Evolutionary conservation across 2,113 vertebrate genomes (phyloP).

Genomic region (Eptesicus fuscus): DNA sequence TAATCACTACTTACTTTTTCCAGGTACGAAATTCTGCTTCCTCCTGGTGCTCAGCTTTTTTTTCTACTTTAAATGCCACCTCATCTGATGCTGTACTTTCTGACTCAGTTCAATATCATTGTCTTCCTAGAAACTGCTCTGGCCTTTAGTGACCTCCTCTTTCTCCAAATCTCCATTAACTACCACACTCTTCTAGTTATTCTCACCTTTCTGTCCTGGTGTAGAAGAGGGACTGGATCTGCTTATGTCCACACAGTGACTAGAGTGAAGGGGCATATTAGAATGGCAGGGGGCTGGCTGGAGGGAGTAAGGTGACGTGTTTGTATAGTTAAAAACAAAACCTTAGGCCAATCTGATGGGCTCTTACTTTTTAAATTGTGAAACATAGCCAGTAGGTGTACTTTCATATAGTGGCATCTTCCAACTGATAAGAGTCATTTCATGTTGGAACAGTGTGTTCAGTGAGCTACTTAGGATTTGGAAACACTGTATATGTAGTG

Average conservation of each 20-base stretch:
- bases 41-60: neutral
- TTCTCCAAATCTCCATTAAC: neutral
- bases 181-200: neutral
- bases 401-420: neutral
- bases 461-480: neutral
- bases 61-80: neutral
- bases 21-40: neutral
- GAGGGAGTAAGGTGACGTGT: neutral
- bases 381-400: neutral
- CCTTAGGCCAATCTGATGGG: neutral
- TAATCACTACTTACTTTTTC: neutral
- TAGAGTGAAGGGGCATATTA: neutral
- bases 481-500: neutral
- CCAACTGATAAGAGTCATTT: neutral
- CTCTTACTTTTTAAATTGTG: neutral
- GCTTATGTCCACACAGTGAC: neutral
- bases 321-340: neutral
- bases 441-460: neutral
- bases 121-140: neutral
- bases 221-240: neutral
- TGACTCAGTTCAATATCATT: neutral
- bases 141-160: neutral
- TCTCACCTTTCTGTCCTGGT: neutral
- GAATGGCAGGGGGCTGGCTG: neutral
- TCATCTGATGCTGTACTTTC: neutral